Base-by-base conservation (phyloP, 37 sponge, comb jelly and placozoan genomes). In the Ianthella basta region DNA sequence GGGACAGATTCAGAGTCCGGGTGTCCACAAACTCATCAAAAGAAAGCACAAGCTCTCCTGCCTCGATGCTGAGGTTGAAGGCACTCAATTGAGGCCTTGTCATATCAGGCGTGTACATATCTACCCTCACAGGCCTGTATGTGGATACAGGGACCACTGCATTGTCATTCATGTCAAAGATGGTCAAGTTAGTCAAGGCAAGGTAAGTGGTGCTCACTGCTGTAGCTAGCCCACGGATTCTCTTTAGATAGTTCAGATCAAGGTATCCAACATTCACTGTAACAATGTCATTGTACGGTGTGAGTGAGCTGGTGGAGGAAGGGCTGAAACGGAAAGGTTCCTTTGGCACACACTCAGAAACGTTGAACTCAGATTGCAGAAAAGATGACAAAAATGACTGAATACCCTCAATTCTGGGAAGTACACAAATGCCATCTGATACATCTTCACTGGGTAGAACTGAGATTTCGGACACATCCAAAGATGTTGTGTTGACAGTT, bases 1-100 rank as follows among this genome's bases (percentile, higher is more conserved):
- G 33, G 56, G 86, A 83, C 24, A 97, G 87, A 54, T 88, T 87
- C 32, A 97, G 55, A 33, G 89, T 87, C 30, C 60, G 53, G 2
- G 86, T 91, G 53, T 97, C 92, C 40, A 97, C 84, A 25, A 94
- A 91, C 55, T 97, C 97, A 81, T 83, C 81, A 59, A 94, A 97
- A 63, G 82, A 85, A 13, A 97, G 72, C 13, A 82, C 34, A 21
- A 97, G 61, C 40, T 21, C 63, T 2, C 92, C 90, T 29, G 44
- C 72, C 59, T 97, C 78, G 23, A 97, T 84, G 55, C 91, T 89
- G 0, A 97, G 82, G 53, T 89, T 85, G 37, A 60, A 91, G 24
- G 60, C 19, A 15, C 21, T 32, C 60, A 94, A 30, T 18, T 56
- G 32, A 59, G 97, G 97, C 30, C n/a, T 32, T 61, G 85, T 88